A percentile compares a stretch with the other conserved stretches of the same genome.
These are phyloP conservation scores for Pogonognathellus flavescens DNA, from an alignment of 1,140 invertebrate species.

Conservation along the genomic window DNA sequence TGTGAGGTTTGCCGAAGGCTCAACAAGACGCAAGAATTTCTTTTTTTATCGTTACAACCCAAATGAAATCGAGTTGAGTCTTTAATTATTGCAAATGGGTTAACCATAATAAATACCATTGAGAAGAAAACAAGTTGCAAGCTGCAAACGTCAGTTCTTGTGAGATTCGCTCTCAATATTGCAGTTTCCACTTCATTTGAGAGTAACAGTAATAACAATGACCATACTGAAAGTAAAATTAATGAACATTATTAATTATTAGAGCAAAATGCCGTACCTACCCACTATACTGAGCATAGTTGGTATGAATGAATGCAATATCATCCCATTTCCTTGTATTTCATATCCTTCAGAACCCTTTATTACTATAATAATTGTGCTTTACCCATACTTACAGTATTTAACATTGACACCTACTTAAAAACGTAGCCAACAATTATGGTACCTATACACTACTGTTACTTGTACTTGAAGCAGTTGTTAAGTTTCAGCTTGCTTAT, in stretches of 20 bases:
- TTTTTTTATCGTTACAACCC: conserved; percentile 3
- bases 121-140: conserved; percentile 31
- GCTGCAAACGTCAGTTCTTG: neutral
- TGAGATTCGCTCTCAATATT: conserved; percentile 5
- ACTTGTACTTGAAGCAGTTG: too few species aligned
- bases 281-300: too few species aligned
- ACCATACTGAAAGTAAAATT: too few species aligned
- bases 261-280: too few species aligned
- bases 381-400: too few species aligned
- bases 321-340: conserved; percentile 15
- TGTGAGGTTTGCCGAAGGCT: conserved; percentile 25
- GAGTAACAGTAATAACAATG: neutral
- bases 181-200: neutral
- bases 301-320: neutral
- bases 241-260: too few species aligned
- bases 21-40: conserved; percentile 6
- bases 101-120: conserved; percentile 33
- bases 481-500: too few species aligned
- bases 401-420: neutral
- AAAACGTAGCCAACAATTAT: too few species aligned
- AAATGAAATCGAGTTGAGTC: conserved; percentile 42
- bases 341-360: neutral
- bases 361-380: neutral
- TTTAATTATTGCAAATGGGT: conserved; percentile 50
- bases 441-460: too few species aligned